A percentile compares a stretch with the other conserved stretches of the same genome.
phyloP scores from a whole-genome alignment of 2,888 invertebrate species.

The Mesopsocus fuscifrons region DNA sequence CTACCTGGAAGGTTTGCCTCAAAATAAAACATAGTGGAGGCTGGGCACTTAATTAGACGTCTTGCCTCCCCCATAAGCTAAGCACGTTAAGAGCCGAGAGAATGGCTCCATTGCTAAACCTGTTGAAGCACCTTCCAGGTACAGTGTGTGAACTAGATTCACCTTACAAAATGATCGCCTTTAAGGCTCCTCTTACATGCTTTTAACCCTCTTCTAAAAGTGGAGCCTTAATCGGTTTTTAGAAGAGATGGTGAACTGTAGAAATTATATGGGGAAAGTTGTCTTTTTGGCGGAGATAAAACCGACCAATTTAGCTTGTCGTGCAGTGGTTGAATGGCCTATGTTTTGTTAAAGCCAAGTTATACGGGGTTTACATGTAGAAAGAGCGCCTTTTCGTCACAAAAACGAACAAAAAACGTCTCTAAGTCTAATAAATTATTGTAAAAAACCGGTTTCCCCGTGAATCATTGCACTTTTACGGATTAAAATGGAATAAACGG shows the following conservation, averaged over 20 bases:
- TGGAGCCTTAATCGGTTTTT: no score
- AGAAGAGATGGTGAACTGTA: no score
- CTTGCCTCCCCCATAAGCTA: slow-evolving; percentile 1
- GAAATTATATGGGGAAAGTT: background rate
- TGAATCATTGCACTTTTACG: slow-evolving; percentile 1
- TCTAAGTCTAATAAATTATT: slow-evolving; percentile 5
- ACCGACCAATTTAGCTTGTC: background rate
- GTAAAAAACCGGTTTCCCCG: slow-evolving; percentile 8
- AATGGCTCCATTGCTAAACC: slow-evolving; percentile 3
- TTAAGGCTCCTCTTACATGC: no score
- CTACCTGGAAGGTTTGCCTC: slow-evolving; percentile 5
- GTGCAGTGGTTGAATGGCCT: background rate
- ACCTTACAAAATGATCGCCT: no score
- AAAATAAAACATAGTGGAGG: background rate
- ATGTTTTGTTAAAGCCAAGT: background rate
- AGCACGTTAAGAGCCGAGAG: background rate
- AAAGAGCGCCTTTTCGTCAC: slow-evolving; percentile 9
- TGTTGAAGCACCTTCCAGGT: slow-evolving; percentile 4
- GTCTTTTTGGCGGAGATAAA: background rate
- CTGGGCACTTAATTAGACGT: background rate
- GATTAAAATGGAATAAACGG: background rate
- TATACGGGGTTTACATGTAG: background rate
- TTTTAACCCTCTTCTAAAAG: no score
- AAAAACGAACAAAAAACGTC: slow-evolving; percentile 3
- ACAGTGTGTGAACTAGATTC: no score